Conservation (phyloP, 1,140 invertebrate species). For the Melitaea cinxia region DNA sequence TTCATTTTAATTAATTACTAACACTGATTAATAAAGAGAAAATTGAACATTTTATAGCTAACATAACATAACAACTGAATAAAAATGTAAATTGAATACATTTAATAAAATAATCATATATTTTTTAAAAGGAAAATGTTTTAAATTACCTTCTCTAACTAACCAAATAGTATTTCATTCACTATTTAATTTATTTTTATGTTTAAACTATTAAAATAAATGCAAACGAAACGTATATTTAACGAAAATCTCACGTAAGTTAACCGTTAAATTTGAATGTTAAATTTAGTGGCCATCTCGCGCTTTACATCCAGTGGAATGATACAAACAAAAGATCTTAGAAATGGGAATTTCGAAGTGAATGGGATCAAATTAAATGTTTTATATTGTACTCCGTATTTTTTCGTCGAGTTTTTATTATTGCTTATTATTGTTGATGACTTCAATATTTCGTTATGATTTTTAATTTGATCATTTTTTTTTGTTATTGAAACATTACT, state of each 20-base stretch:
- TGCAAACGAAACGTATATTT: slow-evolving; percentile 23
- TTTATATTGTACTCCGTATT: background rate
- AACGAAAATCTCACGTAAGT: slow-evolving; percentile 25
- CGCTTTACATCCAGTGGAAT: background rate
- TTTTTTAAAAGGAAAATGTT: background rate
- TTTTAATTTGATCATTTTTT: no score
- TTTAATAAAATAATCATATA: background rate
- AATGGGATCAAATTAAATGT: background rate
- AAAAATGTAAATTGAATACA: background rate
- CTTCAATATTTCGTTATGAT: background rate
- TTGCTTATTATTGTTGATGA: background rate
- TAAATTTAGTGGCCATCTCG: slow-evolving; percentile 13
- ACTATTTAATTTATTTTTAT: slow-evolving; percentile 9
- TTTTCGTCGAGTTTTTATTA: background rate
- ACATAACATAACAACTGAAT: background rate
- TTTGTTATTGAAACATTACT: no score
- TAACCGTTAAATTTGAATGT: slow-evolving; percentile 27
- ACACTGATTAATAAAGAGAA: background rate
- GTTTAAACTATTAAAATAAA: slow-evolving; percentile 23
- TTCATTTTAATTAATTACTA: no score
- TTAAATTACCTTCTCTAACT: background rate
- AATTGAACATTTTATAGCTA: background rate
- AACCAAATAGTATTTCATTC: background rate
- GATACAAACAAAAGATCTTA: slow-evolving; percentile 1
- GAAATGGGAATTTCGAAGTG: background rate